Conservation (phyloP, 2,888 invertebrate genomes). For the Spisula solida region DNA sequence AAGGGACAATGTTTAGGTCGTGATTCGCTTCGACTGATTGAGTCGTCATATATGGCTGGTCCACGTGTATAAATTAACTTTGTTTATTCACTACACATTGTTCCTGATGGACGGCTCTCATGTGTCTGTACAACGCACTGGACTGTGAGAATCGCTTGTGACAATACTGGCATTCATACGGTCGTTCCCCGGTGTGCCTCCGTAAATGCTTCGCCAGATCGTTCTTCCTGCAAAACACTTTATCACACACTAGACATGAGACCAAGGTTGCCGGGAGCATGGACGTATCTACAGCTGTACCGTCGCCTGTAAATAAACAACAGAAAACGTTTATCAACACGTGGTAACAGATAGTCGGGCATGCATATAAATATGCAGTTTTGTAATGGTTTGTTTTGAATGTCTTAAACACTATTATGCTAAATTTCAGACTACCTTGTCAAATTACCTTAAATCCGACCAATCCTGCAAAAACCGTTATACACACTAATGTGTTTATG, state of each 20-base stretch:
- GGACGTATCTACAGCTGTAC: not conserved
- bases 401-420: too few species aligned
- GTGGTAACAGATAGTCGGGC: too few species aligned
- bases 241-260: not conserved
- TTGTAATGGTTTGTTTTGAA: too few species aligned
- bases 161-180: conserved; percentile 2
- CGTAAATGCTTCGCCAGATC: not conserved
- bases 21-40: too few species aligned
- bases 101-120: not conserved
- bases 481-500: too few species aligned
- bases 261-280: not conserved
- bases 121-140: conserved; percentile 2
- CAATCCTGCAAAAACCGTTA: too few species aligned
- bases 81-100: not conserved
- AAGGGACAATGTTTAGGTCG: too few species aligned
- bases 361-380: too few species aligned
- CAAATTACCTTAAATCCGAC: too few species aligned
- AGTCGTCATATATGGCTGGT: too few species aligned
- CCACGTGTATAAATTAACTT: not conserved
- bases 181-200: not conserved
- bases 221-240: not conserved
- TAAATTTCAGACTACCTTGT: too few species aligned
- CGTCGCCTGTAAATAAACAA: not conserved
- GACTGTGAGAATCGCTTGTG: not conserved
- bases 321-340: not conserved